Evolutionary conservation across 2,113 vertebrate genomes (phyloP).

Genomic region (Oenanthe melanoleuca): DNA sequence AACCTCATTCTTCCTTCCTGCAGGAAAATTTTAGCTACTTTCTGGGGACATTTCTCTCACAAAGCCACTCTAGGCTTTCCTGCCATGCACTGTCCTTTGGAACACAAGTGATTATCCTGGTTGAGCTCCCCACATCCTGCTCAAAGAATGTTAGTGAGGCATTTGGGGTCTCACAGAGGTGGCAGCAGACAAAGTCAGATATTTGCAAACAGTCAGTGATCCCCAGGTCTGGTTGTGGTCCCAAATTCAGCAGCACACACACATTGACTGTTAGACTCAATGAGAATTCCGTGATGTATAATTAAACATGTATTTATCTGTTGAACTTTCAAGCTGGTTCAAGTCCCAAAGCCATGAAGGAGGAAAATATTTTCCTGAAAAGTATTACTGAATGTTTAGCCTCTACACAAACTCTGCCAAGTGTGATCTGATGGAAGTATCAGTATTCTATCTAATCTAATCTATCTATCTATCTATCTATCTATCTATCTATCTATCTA

Average conservation of each 20-base stretch:
- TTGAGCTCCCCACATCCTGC: background rate
- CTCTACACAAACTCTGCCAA: background rate
- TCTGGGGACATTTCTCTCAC: slow-evolving; percentile 22
- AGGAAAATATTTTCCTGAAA: slow-evolving; percentile 6
- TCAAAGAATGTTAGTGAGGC: background rate
- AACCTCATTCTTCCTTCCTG: slow-evolving; percentile 24
- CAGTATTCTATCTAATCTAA: background rate
- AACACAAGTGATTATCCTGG: slow-evolving; percentile 43
- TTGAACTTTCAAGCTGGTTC: background rate
- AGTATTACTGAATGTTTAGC: background rate
- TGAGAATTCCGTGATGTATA: rapidly evolving
- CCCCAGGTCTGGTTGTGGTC: background rate
- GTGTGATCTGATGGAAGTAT: background rate
- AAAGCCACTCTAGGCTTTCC: background rate
- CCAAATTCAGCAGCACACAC: background rate
- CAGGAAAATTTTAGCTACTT: slow-evolving; percentile 41
- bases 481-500: background rate
- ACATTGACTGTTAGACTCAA: background rate
- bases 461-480: no score
- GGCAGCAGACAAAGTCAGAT: background rate
- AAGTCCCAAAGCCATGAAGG: background rate
- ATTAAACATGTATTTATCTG: background rate
- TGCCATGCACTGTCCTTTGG: background rate
- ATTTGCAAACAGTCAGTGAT: background rate
- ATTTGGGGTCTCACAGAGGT: background rate